Evolutionary conservation across 2,113 vertebrate genomes (phyloP).

Genomic region (Osmerus mordax): DNA sequence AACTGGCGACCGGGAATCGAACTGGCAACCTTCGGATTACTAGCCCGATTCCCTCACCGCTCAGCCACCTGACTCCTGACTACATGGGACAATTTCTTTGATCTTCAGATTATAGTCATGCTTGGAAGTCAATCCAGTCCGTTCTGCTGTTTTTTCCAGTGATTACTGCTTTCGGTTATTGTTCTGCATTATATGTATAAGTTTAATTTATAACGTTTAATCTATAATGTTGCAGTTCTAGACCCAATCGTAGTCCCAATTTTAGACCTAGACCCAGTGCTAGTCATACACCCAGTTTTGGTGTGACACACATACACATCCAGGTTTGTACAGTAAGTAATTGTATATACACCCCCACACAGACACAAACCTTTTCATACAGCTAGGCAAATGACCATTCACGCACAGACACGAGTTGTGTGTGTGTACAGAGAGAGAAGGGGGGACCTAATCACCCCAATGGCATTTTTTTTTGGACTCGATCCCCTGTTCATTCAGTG

Average conservation of each 20-base stretch:
- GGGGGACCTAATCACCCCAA: slow-evolving; percentile 65
- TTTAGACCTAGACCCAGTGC: too few relatives aligned
- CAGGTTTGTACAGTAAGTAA: neutral
- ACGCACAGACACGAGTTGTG: neutral
- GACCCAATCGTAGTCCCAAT: too few relatives aligned
- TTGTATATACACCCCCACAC: neutral
- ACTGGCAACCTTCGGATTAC: too few relatives aligned
- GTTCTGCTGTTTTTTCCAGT: too few relatives aligned
- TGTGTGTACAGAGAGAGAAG: slow-evolving; percentile 23
- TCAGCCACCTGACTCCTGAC: too few relatives aligned
- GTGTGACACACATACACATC: neutral
- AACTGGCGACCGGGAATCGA: too few relatives aligned
- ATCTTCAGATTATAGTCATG: too few relatives aligned
- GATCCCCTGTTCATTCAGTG: slow-evolving; percentile 80
- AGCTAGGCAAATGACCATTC: neutral
- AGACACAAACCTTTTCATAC: neutral
- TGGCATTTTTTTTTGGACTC: slow-evolving; percentile 75
- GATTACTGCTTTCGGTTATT: neutral
- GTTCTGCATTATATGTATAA: neutral
- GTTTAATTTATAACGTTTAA: neutral
- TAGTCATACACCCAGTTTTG: neutral
- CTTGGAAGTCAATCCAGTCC: too few relatives aligned
- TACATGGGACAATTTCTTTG: neutral
- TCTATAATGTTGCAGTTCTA: too few relatives aligned
- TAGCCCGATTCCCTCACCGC: too few relatives aligned